Evolutionary conservation across 2,888 invertebrate species (phyloP).

Genomic region (Clepsis dumicolana): DNA sequence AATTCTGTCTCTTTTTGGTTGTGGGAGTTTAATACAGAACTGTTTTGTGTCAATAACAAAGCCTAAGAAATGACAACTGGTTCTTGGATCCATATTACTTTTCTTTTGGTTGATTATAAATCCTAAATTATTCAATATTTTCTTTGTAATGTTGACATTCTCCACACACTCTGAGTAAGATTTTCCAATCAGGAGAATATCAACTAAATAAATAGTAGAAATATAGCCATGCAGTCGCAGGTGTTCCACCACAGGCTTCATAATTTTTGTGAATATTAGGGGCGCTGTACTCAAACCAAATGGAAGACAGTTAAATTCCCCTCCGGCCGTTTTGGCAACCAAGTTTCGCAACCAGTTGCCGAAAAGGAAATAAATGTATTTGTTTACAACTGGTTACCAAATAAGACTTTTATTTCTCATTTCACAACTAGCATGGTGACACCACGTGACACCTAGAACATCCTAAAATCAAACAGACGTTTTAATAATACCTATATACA

Average conservation of each 20-base stretch:
- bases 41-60: constrained; percentile 12
- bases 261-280: constrained; percentile 24
- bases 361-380: too few species aligned
- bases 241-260: constrained; percentile 18
- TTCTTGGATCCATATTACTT: constrained; percentile 19
- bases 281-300: constrained; percentile 23
- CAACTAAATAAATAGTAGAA: constrained; percentile 22
- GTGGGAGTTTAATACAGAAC: constrained; percentile 1
- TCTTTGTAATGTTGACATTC: neutral
- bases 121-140: constrained; percentile 17
- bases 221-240: constrained; percentile 1
- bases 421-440: too few species aligned
- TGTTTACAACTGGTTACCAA: too few species aligned
- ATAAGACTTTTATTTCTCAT: too few species aligned
- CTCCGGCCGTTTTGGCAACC: too few species aligned
- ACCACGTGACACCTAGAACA: too few species aligned
- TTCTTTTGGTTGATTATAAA: constrained; percentile 23
- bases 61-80: constrained; percentile 23
- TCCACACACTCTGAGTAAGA: constrained; percentile 14
- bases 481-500: too few species aligned
- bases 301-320: constrained; percentile 24
- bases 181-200: constrained; percentile 21
- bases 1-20: constrained; percentile 8
- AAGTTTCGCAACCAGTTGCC: too few species aligned
- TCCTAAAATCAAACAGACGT: too few species aligned